Evolutionary conservation across 2,888 invertebrate species (phyloP), one percentile per base, ranked within the genome.

Genomic region (Carcina quercana): DNA sequence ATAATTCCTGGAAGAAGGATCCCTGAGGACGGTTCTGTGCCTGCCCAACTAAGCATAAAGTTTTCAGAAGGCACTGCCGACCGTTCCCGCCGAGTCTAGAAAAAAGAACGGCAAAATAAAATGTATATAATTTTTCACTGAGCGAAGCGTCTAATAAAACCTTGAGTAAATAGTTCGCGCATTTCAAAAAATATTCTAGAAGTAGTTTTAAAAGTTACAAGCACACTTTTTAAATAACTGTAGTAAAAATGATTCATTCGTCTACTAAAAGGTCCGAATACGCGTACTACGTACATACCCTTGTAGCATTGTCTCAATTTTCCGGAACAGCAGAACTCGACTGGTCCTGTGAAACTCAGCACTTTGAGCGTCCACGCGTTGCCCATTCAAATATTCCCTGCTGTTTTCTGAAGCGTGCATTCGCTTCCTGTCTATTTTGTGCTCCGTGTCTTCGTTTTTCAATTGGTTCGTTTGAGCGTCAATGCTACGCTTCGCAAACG

Each of bases 21-120:
- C 87, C 88, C 50, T 86, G 85, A 28, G 76, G 61, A 21, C 52
- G 49, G 25, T 68, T 50, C 15, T 75, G 69, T 13, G 85, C 67
- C 59, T 86, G 82, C 15, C 87, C 87, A 3, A 88, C 86, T 41
- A 87, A 75, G 57, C 91, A 91, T 38, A 91, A 72, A n/a, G 87
- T 85, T 64, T 88, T 89, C 45, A 89, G 66, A 27, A 90, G 64
- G 59, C 91, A 91, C 10, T 86, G 75, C 50, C 73, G 85, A 1
- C 90, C 90, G 26, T 79, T 71, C 6, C 71, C 71, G 25, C 86
- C 86, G 14, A 86, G 28, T 11, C 28, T 29, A 7, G 7, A 21
- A 13, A 15, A 26, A 28, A 35, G 22, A 26, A 21, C n/a, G n/a
- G n/a, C n/a, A n/a, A n/a, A n/a, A n/a, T n/a, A n/a, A n/a, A n/a